Base-by-base conservation (phyloP, 92 coral and sea anemone species). In the Actinernus sp. region DNA sequence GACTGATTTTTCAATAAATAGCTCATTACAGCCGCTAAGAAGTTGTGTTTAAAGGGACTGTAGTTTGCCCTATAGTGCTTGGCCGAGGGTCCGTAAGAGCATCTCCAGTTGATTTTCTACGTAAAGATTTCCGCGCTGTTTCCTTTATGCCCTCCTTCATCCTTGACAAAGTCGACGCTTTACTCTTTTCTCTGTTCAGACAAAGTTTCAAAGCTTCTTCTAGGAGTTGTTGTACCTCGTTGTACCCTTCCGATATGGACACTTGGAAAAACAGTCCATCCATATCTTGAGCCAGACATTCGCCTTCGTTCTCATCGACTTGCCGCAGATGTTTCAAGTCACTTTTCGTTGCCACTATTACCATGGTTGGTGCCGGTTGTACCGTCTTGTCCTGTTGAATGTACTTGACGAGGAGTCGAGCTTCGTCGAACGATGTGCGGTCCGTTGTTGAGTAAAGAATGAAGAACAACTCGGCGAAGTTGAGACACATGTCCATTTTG, bases 361-460 rank as follows among this genome's bases (percentile, higher is more conserved):
- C 72, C 50, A 93, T 69, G 12, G 85, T 78, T 14, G 79, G 70
- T 3, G 75, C 24, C 3, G 85, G 63, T 16, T 59, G 72, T 14
- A 69, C 51, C n/a, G 85, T 63, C 40, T 81, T 78, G 69, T 82
- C 82, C 32, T 86, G 92, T 47, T 76, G 82, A 19, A 93, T 87
- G 78, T 90, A 89, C 32, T 84, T 87, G 11, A 88, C 93, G 31
- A 93, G 60, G 11, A 91, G 91, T 8, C 91, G 79, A 3, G 96
- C 90, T 31, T 93, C 98, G 54, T 73, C 77, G 53, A 93, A 93
- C 0, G 98, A 93, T 9, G 93, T 78, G n/a, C 92, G 86, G 31
- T 93, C 98, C 5, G 97, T 93, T 52, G 92, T 78, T 13, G 98
- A 93, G 49, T 90, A 93, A 31, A 93, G 79, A 64, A 93, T 90